Percentiles rank a stretch among this genome's conserved stretches.
Conservation (phyloP, 2,113 vertebrate genomes). For the Pseudonaja textilis region DNA sequence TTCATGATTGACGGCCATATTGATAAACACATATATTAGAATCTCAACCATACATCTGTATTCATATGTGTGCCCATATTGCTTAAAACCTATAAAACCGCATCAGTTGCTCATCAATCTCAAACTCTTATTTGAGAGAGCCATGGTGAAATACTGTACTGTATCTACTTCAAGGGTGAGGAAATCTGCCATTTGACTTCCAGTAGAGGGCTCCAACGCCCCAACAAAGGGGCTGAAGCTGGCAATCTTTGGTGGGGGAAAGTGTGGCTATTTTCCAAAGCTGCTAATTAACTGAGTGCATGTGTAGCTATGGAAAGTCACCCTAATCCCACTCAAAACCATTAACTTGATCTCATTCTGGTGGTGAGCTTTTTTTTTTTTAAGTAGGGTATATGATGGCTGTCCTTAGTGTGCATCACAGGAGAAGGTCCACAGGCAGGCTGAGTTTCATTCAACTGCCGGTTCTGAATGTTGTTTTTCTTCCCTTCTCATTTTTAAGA, state of each 20-base stretch:
- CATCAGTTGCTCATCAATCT: neutral
- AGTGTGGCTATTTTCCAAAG: conserved; percentile 62
- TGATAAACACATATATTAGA: neutral
- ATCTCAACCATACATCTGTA: neutral
- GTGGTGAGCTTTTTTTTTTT: conserved; percentile 42
- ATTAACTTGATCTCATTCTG: conserved; percentile 60
- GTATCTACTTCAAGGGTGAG: neutral
- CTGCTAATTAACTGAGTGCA: conserved; percentile 67
- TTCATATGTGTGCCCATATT: neutral
- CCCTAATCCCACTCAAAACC: conserved; percentile 66
- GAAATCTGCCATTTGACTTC: conserved; percentile 25
- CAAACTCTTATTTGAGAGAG: neutral
- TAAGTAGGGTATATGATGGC: conserved; percentile 60
- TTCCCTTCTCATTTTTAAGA: conserved; percentile 69
- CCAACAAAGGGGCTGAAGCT: conserved; percentile 41
- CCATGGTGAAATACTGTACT: neutral
- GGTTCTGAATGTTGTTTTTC: conserved; percentile 69
- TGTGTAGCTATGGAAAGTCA: conserved; percentile 58
- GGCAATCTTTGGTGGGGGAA: conserved; percentile 53
- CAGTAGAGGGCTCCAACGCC: conserved; percentile 65
- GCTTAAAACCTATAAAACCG: neutral
- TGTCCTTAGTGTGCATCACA: conserved; percentile 63
- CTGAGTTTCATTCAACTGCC: conserved; percentile 67
- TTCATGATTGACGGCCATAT: neutral
- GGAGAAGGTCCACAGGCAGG: conserved; percentile 65